Evolutionary conservation across 1,140 invertebrate genomes (phyloP), one percentile per base, ranked within the genome.

Genomic region (Chrysopa pallens): DNA sequence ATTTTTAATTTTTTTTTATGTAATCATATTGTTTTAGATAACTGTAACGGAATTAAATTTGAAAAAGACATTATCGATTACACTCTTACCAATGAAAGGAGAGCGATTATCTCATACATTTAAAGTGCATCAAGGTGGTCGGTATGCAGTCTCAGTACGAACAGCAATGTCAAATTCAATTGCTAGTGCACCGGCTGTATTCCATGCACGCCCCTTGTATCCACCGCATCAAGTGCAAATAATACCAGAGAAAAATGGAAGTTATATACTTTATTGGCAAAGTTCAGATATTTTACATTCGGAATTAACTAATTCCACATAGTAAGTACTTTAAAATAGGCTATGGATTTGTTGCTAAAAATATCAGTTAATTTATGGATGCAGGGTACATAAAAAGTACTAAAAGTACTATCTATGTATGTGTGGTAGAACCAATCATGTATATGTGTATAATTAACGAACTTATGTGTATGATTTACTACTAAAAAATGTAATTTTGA

Each of bases 141-240:
- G 69, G 29, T 84, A 80, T 53, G 69, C 67, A 38, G 59, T 82
- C 11, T 69, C 64, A 13, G 59, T 82, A 5, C 50, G 64, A 6
- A 78, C 76, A 2, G 64, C 66, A 41, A 63, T 61, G 6, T 47
- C 50, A 8, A 58, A 58, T 45, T 66, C 69, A 1, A 67, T 59
- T 40, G 53, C 50, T 9, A 64, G 58, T 37, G 61, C 58, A 15
- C 56, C 63, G 27, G 59, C 70, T 2, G 47, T 58, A 2, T 74
- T 72, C 43, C 42, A 51, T 29, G 76, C 74, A 0, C 76, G 74
- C 3, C 52, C 59, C 6, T 66, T 84, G 36, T 58, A 69, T 12
- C 56, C 74, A n/a, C 82, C 83, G 2, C 66, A 69, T 54, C 74
- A 76, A 52, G 50, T 87, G 0, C 61, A 64, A 36, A 68, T 76